These are phyloP conservation scores for Panthera uncia DNA, from an alignment of 2,113 vertebrate species.

Conservation along the genomic window DNA sequence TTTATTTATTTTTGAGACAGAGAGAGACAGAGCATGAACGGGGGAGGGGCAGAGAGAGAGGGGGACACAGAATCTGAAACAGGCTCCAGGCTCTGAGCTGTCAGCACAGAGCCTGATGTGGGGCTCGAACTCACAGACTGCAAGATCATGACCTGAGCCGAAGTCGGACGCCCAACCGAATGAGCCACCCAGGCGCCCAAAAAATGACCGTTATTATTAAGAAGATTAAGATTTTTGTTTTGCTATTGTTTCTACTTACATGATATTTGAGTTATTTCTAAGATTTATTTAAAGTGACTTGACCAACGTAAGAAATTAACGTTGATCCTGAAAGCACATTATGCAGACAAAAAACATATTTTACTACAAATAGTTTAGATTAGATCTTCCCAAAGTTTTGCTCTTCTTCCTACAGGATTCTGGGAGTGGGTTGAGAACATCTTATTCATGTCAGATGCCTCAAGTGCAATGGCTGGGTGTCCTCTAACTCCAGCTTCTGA, in stretches of 20 bases:
- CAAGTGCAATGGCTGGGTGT: background rate
- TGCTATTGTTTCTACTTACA: background rate
- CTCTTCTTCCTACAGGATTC: background rate
- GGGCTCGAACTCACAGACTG: too few relatives aligned
- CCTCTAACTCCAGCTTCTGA: background rate
- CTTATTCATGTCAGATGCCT: background rate
- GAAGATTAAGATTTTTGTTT: background rate
- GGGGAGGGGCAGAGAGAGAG: too few relatives aligned
- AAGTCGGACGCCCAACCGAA: too few relatives aligned
- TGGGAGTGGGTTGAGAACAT: accelerated
- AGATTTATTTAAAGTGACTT: background rate
- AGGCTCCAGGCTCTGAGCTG: too few relatives aligned
- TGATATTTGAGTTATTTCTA: background rate
- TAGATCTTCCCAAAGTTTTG: background rate
- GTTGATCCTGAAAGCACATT: background rate
- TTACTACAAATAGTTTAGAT: background rate
- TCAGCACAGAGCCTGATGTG: too few relatives aligned
- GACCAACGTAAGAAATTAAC: background rate
- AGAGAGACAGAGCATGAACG: too few relatives aligned
- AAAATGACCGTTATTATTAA: background rate
- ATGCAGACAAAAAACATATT: background rate
- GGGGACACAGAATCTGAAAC: too few relatives aligned
- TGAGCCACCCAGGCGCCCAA: too few relatives aligned
- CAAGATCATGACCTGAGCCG: too few relatives aligned
- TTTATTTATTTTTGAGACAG: too few relatives aligned